These are phyloP conservation scores for Periphyllus acericola DNA, from an alignment of 2,888 invertebrate genomes.

Conservation along the genomic window DNA sequence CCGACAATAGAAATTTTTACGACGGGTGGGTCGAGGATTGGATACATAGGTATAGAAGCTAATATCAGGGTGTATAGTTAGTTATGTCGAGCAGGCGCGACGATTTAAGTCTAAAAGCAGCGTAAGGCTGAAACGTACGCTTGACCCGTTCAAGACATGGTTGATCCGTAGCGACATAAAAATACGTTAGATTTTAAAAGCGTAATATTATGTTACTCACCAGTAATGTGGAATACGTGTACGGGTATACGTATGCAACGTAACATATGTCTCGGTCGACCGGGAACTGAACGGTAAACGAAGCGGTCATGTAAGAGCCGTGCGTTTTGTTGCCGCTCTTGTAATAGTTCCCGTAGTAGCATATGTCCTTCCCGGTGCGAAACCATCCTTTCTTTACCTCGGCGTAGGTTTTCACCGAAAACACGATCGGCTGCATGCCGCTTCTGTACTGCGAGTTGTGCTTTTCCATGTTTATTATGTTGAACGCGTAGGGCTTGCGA, in stretches of 20 bases:
- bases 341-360: conserved; percentile 84
- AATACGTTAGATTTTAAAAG: too few species aligned
- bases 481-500: conserved; percentile 79
- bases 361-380: conserved; percentile 79
- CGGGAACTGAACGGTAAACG: conserved; percentile 81
- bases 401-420: conserved; percentile 79
- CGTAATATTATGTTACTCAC: too few species aligned
- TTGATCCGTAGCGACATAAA: too few species aligned
- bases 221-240: conserved; percentile 82
- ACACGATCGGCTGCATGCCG: conserved; percentile 89
- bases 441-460: conserved; percentile 87
- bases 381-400: conserved; percentile 73
- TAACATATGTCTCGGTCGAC: conserved; percentile 83
- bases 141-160: too few species aligned
- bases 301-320: conserved; percentile 78
- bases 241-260: conserved; percentile 88
- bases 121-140: too few species aligned
- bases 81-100: too few species aligned
- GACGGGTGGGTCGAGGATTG: too few species aligned
- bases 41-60: too few species aligned
- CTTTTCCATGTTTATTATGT: conserved; percentile 88
- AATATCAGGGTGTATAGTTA: too few species aligned
- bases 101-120: too few species aligned
- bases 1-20: too few species aligned
- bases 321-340: conserved; percentile 72